Evolutionary conservation across 2,113 vertebrate genomes (phyloP).

Genomic region (Pao palembangensis): DNA sequence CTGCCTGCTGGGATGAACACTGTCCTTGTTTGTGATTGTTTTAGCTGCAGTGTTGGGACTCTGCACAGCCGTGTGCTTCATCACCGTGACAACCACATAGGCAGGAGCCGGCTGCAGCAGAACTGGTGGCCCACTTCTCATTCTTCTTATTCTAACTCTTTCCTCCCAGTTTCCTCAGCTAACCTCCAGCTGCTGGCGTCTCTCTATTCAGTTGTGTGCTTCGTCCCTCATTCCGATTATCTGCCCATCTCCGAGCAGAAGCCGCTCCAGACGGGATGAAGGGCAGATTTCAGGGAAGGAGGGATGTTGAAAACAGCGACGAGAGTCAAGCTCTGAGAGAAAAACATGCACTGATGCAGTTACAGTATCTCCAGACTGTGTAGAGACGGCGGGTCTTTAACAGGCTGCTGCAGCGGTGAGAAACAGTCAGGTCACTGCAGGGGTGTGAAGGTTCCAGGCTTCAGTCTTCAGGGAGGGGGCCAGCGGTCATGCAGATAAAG

Average conservation of each 20-base stretch:
- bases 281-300: conserved; percentile 31
- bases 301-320: conserved; percentile 12
- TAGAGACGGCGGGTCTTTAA: conserved; percentile 6
- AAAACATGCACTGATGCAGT: not conserved
- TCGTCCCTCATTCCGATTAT: conserved; percentile 9
- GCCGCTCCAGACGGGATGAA: conserved; percentile 12
- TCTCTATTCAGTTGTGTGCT: not conserved
- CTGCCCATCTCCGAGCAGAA: conserved; percentile 29
- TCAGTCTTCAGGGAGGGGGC: conserved; percentile 21
- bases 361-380: conserved; percentile 10
- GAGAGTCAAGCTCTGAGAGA: not conserved
- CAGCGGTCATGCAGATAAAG: conserved; percentile 23
- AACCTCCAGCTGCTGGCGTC: not conserved
- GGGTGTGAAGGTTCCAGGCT: conserved; percentile 29
- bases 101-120: conserved; percentile 13
- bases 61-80: conserved; percentile 8
- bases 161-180: not conserved
- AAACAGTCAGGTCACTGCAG: conserved; percentile 49
- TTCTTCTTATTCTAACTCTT: not conserved
- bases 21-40: conserved; percentile 12
- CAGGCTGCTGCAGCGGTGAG: conserved; percentile 28
- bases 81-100: conserved; percentile 7
- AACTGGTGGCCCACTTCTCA: conserved; percentile 4
- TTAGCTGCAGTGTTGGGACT: conserved; percentile 3
- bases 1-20: no score